Percentiles rank a stretch among this genome's conserved stretches.
Conservation (phyloP, 2,113 vertebrate species). For the Tamias sibiricus region DNA sequence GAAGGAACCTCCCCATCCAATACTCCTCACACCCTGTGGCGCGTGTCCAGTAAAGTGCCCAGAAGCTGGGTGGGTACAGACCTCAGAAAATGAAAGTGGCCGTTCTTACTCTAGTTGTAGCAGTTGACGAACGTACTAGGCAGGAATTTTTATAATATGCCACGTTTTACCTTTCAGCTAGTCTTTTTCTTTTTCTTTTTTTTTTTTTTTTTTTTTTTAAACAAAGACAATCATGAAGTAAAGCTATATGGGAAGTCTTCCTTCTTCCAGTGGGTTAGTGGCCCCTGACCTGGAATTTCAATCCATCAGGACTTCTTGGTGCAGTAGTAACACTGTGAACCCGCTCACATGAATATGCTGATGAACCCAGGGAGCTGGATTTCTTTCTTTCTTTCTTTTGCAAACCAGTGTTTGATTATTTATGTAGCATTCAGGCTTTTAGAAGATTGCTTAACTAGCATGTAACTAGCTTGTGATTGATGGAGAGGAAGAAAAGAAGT, state of each 20-base stretch:
- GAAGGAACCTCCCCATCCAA: not conserved
- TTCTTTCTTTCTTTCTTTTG: slow-evolving; percentile 35
- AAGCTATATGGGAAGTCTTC: not conserved
- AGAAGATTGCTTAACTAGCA: slow-evolving; percentile 8
- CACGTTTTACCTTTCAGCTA: not conserved
- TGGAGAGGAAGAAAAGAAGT: not conserved
- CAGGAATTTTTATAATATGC: not conserved
- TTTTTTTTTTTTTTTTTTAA: slow-evolving; percentile 37
- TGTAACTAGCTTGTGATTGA: not conserved
- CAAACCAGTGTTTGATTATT: slow-evolving; percentile 37
- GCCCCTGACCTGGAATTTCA: not conserved
- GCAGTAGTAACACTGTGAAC: not conserved
- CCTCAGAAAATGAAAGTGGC: not conserved
- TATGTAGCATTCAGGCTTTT: not conserved
- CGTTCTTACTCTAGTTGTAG: not conserved
- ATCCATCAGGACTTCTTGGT: not conserved
- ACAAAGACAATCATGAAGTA: not conserved
- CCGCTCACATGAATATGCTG: not conserved
- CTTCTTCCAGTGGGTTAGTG: not conserved
- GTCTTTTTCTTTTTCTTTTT: not conserved
- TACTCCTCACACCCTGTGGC: not conserved
- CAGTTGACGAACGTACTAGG: not conserved
- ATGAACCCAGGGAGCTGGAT: not conserved
- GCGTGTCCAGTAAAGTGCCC: accelerated
- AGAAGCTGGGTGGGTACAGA: not conserved